Conservation (phyloP, 2,797 vertebrate genomes). For the Protosalanx chinensis region DNA sequence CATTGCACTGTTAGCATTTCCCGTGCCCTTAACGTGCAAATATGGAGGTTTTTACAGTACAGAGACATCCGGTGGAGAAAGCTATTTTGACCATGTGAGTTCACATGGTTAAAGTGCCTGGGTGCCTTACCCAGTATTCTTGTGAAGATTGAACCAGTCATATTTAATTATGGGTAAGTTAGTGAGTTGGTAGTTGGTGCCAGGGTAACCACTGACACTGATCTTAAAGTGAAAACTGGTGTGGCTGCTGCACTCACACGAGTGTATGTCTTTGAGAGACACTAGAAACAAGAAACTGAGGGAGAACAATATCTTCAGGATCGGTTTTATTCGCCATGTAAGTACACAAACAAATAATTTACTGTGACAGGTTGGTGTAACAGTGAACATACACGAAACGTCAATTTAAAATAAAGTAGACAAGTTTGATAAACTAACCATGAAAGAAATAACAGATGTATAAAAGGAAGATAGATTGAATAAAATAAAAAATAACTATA, state of each 20-base stretch:
- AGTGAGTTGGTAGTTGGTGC: conserved; percentile 5
- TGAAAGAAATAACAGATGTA: too few species aligned
- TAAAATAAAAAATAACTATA: too few species aligned
- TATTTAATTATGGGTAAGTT: conserved; percentile 34
- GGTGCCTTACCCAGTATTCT: conserved; percentile 12
- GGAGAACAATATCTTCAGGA: background rate
- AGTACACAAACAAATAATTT: too few species aligned
- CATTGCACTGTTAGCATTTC: conserved; percentile 41
- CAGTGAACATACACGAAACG: too few species aligned
- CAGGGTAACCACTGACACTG: conserved; percentile 7
- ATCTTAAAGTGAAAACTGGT: background rate
- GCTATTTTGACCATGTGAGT: conserved; percentile 19
- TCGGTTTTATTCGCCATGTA: too few species aligned
- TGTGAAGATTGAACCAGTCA: conserved; percentile 29
- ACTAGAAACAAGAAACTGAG: background rate
- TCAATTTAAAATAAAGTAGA: too few species aligned
- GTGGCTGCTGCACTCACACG: background rate
- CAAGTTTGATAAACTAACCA: too few species aligned
- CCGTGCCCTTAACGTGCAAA: conserved; percentile 46
- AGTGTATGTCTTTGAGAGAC: background rate
- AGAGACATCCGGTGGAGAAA: conserved; percentile 20
- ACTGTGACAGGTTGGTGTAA: too few species aligned
- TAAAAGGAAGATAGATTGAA: too few species aligned
- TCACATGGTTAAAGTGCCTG: conserved; percentile 11
- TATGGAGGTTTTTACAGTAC: background rate